phyloP scores from a whole-genome alignment of 2,113 vertebrate genomes.

The Nannospalax galili region DNA sequence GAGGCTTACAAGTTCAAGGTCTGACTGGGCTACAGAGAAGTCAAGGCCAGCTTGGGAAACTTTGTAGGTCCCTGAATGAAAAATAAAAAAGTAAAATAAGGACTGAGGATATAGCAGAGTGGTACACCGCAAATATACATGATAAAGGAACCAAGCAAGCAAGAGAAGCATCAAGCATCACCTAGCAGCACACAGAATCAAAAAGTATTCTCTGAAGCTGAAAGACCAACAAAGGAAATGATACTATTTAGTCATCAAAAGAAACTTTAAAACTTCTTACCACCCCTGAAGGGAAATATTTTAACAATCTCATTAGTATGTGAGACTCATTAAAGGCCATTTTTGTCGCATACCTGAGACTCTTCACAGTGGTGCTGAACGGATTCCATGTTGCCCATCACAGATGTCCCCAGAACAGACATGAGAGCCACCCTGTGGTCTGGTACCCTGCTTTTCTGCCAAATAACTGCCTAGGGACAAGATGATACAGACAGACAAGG shows the following conservation, averaged over 20 bases:
- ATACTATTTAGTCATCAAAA: background rate
- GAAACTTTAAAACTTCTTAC: background rate
- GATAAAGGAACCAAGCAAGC: background rate
- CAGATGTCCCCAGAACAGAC: constrained; percentile 91
- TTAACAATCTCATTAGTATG: background rate
- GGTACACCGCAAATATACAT: too few species aligned
- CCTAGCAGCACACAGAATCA: background rate
- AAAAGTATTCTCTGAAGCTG: background rate
- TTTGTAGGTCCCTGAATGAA: background rate
- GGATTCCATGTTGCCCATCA: constrained; percentile 91
- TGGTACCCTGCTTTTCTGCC: constrained; percentile 95
- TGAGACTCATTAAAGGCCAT: constrained; percentile 17
- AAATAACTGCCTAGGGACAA: constrained; percentile 93
- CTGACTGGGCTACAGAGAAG: too few species aligned
- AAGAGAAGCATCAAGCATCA: background rate
- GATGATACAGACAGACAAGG: constrained; percentile 82
- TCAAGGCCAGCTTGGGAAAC: background rate
- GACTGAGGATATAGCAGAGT: background rate
- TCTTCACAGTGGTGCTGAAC: constrained; percentile 91
- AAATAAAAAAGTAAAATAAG: background rate
- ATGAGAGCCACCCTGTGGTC: constrained; percentile 94
- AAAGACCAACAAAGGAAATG: background rate
- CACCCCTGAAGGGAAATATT: background rate
- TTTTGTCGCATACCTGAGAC: constrained; percentile 88
- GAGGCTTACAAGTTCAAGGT: background rate